Evolutionary conservation across 2,797 vertebrate species (phyloP), one percentile per base, ranked within the genome.

Genomic region (Propithecus deckenii): DNA sequence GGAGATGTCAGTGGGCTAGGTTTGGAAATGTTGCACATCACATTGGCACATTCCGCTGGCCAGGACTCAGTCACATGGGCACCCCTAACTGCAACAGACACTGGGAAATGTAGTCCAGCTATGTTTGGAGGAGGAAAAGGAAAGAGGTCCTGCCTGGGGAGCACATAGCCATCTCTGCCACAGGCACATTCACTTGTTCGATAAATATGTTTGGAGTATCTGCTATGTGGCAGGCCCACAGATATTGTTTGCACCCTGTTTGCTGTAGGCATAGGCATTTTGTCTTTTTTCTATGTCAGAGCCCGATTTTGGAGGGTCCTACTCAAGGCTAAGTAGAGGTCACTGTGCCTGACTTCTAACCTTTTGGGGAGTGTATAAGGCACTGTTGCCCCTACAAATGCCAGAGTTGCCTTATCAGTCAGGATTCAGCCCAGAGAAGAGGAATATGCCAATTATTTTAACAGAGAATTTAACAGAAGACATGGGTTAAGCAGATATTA

Each of bases 281-380:
- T 97, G n/a, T 71, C 13, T 50, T 93, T 92, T 43, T n/a, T 86
- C 69, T 79, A 67, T 50, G 30, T 57, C 57, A 84, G 67, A 96
- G 74, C 69, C 85, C 67, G 32, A 74, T 94, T 94, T 94, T 32
- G 61, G 94, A 80, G 12, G 38, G 14, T 95, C 46, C 28, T 86
- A 38, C 32, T 91, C 32, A n/a, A 92, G 57, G 89, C 48, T 48
- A 86, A 86, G 38, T 52, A 74, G 74, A 89, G 28, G 30, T 83
- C 43, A 9, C 22, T 28, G n/a, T 71, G 23, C 52, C 84, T 88
- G 72, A 74, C 28, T 96, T 79, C 15, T 48, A 10, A 61, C 46
- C 50, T 78, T 94, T n/a, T 12, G 15, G 38, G 30, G 32, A 69
- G 15, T 61, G 23, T 23, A 55, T 14, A 85, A 85, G n/a, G n/a